phyloP scores from a whole-genome alignment of 2,797 vertebrate genomes.

The Saxicola maurus region DNA sequence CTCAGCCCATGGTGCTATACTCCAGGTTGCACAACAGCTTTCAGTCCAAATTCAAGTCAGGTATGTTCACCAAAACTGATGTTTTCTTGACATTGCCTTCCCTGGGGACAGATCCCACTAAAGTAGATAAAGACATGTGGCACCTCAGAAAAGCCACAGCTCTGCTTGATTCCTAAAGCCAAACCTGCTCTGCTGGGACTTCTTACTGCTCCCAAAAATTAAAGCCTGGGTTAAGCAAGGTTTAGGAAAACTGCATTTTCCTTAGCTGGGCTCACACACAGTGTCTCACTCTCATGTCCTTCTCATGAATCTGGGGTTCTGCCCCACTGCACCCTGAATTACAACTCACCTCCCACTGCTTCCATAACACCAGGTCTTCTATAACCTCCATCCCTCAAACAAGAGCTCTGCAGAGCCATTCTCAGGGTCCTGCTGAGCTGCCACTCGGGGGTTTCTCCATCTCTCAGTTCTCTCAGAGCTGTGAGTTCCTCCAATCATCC shows the following conservation, averaged over 20 bases:
- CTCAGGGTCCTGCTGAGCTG: neutral
- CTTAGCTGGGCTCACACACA: neutral
- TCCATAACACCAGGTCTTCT: fast-evolving
- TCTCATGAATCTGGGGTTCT: neutral
- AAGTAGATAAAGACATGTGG: fast-evolving
- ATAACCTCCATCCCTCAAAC: fast-evolving
- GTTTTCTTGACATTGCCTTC: neutral
- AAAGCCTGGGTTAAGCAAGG: neutral
- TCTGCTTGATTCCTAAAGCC: neutral
- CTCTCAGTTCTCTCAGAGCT: neutral
- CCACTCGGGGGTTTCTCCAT: neutral
- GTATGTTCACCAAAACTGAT: neutral
- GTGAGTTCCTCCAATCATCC: neutral
- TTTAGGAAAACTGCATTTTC: neutral
- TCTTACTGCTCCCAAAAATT: neutral
- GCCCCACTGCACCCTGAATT: neutral
- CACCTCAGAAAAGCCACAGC: neutral
- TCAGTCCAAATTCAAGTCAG: neutral
- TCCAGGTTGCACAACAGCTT: neutral
- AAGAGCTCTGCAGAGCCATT: neutral
- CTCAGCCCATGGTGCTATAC: neutral
- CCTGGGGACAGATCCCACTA: neutral
- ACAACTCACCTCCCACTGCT: neutral
- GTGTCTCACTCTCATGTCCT: neutral
- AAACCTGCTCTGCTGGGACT: neutral